Percentiles rank a stretch among this genome's conserved stretches.
Evolutionary conservation across 2,113 vertebrate species (phyloP).

Genomic region (Megatriorchis doriae): DNA sequence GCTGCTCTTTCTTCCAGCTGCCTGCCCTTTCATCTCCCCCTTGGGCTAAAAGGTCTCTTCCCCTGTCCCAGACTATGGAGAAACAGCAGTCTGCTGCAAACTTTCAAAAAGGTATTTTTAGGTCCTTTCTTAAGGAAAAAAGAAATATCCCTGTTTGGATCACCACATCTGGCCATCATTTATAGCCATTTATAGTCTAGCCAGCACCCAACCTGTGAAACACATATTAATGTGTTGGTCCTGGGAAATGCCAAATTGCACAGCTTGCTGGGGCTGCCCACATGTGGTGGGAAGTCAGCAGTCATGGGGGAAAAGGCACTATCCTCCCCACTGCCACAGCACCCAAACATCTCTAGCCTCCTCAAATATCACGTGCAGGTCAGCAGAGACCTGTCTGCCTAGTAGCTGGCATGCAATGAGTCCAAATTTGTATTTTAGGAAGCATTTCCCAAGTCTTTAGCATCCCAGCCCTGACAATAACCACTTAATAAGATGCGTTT

Average conservation of each 20-base stretch:
- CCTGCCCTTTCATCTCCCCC: background rate
- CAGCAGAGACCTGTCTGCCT: background rate
- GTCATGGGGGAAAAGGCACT: accelerated
- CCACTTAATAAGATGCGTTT: background rate
- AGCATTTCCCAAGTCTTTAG: background rate
- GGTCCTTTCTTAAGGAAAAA: too few species aligned
- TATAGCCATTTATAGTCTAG: background rate
- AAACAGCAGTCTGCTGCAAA: background rate
- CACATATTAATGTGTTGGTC: accelerated
- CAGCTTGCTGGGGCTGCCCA: too few species aligned
- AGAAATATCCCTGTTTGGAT: background rate
- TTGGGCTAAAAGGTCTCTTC: background rate
- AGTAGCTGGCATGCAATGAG: background rate
- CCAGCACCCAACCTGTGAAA: background rate
- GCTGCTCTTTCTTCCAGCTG: background rate
- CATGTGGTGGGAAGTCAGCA: accelerated
- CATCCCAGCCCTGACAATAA: background rate
- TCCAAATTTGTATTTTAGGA: background rate
- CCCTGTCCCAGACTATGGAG: too few species aligned
- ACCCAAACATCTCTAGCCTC: background rate
- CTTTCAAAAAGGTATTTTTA: background rate
- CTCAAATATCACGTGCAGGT: background rate
- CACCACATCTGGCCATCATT: background rate
- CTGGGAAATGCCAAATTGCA: background rate
- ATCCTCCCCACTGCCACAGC: accelerated